Percentiles rank a stretch among this genome's conserved stretches.
phyloP scores from a whole-genome alignment of 2,888 invertebrate species.

The Drosophila yooni region DNA sequence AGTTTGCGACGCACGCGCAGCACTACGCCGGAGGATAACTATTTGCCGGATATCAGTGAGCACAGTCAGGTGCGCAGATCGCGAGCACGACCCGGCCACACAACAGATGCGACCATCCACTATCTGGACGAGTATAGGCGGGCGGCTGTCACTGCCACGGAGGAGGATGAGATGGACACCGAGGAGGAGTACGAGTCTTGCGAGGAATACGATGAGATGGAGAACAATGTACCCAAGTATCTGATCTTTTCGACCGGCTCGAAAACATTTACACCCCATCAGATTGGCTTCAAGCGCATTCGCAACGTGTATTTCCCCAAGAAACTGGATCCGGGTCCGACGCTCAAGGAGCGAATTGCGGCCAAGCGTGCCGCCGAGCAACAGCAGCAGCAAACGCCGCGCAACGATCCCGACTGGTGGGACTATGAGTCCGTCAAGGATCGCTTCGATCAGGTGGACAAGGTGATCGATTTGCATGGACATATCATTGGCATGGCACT shows the following conservation, averaged over 20 bases:
- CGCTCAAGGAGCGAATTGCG: slow-evolving; percentile 88
- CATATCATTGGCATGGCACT: slow-evolving; percentile 95
- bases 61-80: slow-evolving; percentile 51
- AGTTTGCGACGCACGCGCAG: slow-evolving; percentile 66
- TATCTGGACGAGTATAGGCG: slow-evolving; percentile 88
- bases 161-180: slow-evolving; percentile 39
- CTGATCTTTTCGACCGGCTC: slow-evolving; percentile 94
- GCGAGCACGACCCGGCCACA: slow-evolving; percentile 37
- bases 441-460: slow-evolving; percentile 91
- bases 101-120: slow-evolving; percentile 85
- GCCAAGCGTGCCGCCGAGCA: slow-evolving; percentile 83
- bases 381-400: slow-evolving; percentile 82
- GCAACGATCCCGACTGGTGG: slow-evolving; percentile 88
- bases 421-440: slow-evolving; percentile 89
- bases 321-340: slow-evolving; percentile 89
- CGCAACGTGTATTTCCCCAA: slow-evolving; percentile 89
- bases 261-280: slow-evolving; percentile 93
- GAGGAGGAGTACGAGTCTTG: slow-evolving; percentile 52
- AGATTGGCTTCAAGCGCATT: slow-evolving; percentile 92
- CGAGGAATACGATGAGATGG: slow-evolving; percentile 86
- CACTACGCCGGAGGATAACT: slow-evolving; percentile 60
- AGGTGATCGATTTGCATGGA: slow-evolving; percentile 92
- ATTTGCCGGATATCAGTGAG: slow-evolving; percentile 67
- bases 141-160: slow-evolving; percentile 52
- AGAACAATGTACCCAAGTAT: slow-evolving; percentile 87